phyloP scores from a whole-genome alignment of 2,888 invertebrate genomes.

The Corythucha ciliata region DNA sequence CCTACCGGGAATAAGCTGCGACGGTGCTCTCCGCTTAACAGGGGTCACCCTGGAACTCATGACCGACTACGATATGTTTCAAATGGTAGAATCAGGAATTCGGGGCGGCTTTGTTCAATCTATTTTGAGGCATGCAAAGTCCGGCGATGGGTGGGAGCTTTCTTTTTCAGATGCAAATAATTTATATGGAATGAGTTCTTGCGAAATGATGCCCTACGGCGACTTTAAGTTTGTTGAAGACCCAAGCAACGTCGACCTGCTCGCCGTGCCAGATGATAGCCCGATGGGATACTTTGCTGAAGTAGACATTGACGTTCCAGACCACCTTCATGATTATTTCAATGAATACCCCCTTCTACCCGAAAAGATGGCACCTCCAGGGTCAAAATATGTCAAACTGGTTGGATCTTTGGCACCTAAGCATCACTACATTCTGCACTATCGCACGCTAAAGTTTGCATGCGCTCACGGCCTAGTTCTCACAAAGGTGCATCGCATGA shows the following conservation, averaged over 20 bases:
- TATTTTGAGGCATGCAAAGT: slow-evolving; percentile 1
- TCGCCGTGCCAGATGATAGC: slow-evolving; percentile 14
- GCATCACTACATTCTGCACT: slow-evolving; percentile 9
- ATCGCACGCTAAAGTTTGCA: background rate
- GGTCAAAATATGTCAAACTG: slow-evolving; percentile 20
- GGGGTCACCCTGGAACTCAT: slow-evolving; percentile 25
- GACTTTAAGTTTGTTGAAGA: slow-evolving; percentile 18
- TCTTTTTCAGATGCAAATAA: slow-evolving; percentile 23
- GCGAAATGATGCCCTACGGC: background rate
- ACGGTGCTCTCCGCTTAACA: slow-evolving; percentile 19
- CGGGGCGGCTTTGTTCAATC: slow-evolving; percentile 13
- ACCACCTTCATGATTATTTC: slow-evolving; percentile 18
- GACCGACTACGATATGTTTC: slow-evolving; percentile 25
- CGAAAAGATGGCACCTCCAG: slow-evolving; percentile 10
- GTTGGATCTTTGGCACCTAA: slow-evolving; percentile 18
- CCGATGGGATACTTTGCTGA: slow-evolving; percentile 22
- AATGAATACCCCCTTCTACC: slow-evolving; percentile 20
- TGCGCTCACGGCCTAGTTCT: slow-evolving; percentile 34
- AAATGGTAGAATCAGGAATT: slow-evolving; percentile 28
- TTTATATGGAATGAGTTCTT: slow-evolving; percentile 18
- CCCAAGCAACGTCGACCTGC: slow-evolving; percentile 13
- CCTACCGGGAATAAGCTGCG: slow-evolving; percentile 15
- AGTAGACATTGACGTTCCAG: slow-evolving; percentile 25
- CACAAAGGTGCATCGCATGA: slow-evolving; percentile 36
- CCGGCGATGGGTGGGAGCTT: slow-evolving; percentile 2